Evolutionary conservation across 2,113 vertebrate genomes (phyloP).

Genomic region (Dipodomys merriami): DNA sequence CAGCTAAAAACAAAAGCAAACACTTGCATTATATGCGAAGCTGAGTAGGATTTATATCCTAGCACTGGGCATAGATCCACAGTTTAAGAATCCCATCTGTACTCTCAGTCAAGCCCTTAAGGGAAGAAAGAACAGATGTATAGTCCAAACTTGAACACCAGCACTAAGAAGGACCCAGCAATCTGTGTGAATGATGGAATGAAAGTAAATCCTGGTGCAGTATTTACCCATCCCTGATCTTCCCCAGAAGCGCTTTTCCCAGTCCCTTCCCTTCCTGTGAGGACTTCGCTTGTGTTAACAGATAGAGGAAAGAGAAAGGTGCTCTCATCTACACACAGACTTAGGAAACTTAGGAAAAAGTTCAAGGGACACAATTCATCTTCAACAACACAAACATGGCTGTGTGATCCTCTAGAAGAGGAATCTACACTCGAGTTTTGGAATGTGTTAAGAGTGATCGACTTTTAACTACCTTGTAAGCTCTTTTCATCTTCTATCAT

Average conservation of each 20-base stretch:
- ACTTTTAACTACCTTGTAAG: neutral
- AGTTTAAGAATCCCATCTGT: neutral
- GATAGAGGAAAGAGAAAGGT: neutral
- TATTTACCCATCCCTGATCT: neutral
- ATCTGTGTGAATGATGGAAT: slow-evolving; percentile 27
- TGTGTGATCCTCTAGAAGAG: neutral
- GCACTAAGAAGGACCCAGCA: neutral
- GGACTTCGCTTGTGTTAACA: neutral
- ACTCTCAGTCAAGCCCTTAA: slow-evolving; percentile 26
- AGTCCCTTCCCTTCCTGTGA: neutral
- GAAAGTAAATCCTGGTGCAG: slow-evolving; percentile 25
- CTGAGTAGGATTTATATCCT: slow-evolving; percentile 27
- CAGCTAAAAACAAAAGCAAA: slow-evolving; percentile 49
- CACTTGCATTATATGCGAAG: slow-evolving; percentile 52
- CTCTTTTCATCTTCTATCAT: neutral
- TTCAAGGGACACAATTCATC: neutral
- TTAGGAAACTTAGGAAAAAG: neutral
- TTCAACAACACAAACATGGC: neutral
- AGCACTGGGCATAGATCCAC: neutral
- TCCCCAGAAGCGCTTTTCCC: neutral
- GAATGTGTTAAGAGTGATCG: neutral
- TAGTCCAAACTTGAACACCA: neutral
- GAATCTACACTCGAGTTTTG: slow-evolving; percentile 32
- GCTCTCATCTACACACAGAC: neutral
- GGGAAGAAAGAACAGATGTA: neutral